A percentile compares a stretch with the other conserved stretches of the same genome.
Evolutionary conservation across 2,113 vertebrate genomes (phyloP).

Genomic region (Urocynchramus pylzowi): DNA sequence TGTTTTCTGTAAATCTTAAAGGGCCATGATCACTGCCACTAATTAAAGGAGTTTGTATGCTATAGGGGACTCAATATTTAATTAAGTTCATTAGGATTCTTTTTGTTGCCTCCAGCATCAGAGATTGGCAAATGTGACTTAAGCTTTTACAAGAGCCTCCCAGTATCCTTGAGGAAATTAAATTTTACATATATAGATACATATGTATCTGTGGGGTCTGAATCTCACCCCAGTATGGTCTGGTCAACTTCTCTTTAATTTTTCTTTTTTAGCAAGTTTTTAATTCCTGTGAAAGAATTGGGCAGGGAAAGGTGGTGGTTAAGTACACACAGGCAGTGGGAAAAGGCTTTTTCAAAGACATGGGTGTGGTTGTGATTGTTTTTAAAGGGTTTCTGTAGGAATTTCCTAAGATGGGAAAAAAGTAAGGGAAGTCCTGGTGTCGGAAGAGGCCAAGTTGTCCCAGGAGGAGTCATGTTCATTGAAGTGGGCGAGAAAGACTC

Average conservation of each 20-base stretch:
- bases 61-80: neutral
- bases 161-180: neutral
- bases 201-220: neutral
- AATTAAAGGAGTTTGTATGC: neutral
- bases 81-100: neutral
- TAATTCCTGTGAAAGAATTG: neutral
- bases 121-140: neutral
- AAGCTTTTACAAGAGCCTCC: neutral
- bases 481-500: neutral
- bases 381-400: neutral
- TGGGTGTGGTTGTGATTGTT: neutral
- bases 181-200: neutral
- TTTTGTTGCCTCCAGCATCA: neutral
- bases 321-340: neutral
- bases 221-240: neutral
- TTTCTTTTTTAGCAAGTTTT: neutral
- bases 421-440: neutral
- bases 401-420: neutral
- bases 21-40: neutral
- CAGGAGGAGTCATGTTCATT: neutral
- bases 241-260: accelerated
- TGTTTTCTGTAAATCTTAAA: neutral
- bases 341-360: neutral
- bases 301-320: neutral
- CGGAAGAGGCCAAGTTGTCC: neutral